These are phyloP conservation scores for Entomyzon cyanotis DNA, from an alignment of 2,113 vertebrate genomes.

Conservation along the genomic window DNA sequence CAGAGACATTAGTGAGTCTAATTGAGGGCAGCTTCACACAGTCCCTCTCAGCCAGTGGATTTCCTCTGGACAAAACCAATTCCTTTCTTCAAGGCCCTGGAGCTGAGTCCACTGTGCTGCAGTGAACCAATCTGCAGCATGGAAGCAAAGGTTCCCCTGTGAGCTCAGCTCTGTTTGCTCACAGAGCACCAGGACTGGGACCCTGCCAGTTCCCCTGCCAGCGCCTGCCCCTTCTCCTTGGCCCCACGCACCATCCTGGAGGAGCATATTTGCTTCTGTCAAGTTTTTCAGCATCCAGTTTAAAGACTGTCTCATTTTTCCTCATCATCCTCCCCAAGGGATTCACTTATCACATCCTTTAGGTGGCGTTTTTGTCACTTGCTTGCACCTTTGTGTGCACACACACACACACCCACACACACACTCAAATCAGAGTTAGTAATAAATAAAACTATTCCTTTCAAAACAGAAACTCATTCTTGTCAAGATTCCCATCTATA, in stretches of 20 bases:
- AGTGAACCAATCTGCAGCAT: not conserved
- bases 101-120: not conserved
- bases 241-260: not conserved
- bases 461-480: conserved; percentile 69
- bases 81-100: not conserved
- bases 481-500: conserved; percentile 77
- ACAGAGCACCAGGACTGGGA: not conserved
- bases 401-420: not conserved
- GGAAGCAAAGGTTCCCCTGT: not conserved
- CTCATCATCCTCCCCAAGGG: not conserved
- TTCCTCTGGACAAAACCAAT: not conserved
- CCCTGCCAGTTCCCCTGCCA: not conserved
- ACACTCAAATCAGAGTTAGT: not conserved
- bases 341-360: not conserved
- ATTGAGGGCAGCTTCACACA: not conserved
- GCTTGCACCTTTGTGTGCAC: not conserved
- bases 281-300: not conserved
- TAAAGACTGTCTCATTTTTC: not conserved
- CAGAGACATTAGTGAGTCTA: not conserved
- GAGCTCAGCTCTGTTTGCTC: not conserved
- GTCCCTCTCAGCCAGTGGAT: not conserved
- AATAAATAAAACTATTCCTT: conserved; percentile 52
- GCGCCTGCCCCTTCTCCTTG: not conserved
- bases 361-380: conserved; percentile 18
- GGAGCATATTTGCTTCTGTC: not conserved